Conservation (phyloP, 2,888 invertebrate species). For the Ellobium chinense region DNA sequence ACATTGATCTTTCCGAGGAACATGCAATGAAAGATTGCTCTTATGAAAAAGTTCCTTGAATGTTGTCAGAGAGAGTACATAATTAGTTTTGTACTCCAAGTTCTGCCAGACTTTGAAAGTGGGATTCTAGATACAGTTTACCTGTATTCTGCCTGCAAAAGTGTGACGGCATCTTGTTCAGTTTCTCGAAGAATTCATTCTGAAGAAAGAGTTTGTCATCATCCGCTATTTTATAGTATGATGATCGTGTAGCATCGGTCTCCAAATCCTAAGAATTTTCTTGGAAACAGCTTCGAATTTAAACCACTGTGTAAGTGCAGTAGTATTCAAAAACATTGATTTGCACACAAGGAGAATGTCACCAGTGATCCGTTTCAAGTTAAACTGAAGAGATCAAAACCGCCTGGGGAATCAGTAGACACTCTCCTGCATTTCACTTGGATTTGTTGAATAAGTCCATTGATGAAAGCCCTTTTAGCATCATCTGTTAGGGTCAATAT, state of each 20-base stretch:
- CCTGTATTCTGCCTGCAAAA: background rate
- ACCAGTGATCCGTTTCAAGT: background rate
- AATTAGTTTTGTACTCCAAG: background rate
- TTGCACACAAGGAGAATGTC: background rate
- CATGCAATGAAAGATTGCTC: too few relatives aligned
- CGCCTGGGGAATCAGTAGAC: background rate
- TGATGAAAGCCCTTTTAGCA: background rate
- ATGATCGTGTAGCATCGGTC: background rate
- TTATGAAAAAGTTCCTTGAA: too few relatives aligned
- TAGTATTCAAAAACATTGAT: background rate
- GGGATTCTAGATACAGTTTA: background rate
- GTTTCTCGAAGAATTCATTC: conserved; percentile 3
- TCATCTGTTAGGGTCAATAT: background rate
- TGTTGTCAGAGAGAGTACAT: too few relatives aligned
- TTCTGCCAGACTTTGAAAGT: background rate
- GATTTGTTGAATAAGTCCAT: background rate
- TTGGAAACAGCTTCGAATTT: conserved; percentile 3
- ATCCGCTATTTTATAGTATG: background rate
- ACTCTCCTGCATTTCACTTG: background rate
- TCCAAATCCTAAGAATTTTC: background rate
- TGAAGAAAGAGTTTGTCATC: background rate
- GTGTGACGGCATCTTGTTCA: background rate
- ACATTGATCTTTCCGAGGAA: too few relatives aligned
- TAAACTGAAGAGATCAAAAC: background rate
- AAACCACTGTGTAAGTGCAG: conserved; percentile 5